phyloP scores from a whole-genome alignment of 2,797 vertebrate genomes.

The Tenualosa thibaudeaui region DNA sequence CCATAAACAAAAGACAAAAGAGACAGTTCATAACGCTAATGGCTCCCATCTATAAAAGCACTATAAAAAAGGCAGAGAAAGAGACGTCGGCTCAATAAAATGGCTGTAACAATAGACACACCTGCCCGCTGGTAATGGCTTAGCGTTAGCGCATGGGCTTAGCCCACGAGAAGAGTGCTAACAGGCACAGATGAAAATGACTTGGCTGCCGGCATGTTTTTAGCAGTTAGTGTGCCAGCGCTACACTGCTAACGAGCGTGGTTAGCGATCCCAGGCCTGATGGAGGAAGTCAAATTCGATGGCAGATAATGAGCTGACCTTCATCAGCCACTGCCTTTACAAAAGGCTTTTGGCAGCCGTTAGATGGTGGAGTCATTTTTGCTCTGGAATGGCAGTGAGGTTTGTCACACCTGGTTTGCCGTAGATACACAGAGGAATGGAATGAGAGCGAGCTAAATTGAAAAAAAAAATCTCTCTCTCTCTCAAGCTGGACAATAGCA shows the following conservation, averaged over 20 bases:
- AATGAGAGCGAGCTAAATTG: background rate
- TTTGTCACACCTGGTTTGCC: constrained; percentile 14
- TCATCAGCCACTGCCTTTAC: background rate
- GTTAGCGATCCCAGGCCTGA: background rate
- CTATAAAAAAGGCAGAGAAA: constrained; percentile 35
- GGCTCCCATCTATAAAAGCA: constrained; percentile 52
- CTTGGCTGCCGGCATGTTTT: background rate
- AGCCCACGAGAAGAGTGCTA: background rate
- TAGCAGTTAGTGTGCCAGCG: constrained; percentile 2
- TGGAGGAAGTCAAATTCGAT: constrained; percentile 6
- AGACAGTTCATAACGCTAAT: constrained; percentile 62
- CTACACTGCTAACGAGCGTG: background rate
- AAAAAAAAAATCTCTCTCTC: background rate
- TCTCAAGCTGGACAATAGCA: background rate
- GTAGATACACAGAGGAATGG: constrained; percentile 16
- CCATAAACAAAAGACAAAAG: constrained; percentile 61
- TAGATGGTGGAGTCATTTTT: background rate
- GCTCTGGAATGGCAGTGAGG: background rate
- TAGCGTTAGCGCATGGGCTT: background rate
- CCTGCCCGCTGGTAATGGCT: background rate
- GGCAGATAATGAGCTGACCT: background rate
- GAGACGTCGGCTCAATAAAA: background rate
- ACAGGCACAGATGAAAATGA: background rate
- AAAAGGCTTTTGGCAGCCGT: background rate
- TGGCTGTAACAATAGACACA: constrained; percentile 4